Conservation (phyloP, 2,113 vertebrate genomes). For the Eidolon helvum region DNA sequence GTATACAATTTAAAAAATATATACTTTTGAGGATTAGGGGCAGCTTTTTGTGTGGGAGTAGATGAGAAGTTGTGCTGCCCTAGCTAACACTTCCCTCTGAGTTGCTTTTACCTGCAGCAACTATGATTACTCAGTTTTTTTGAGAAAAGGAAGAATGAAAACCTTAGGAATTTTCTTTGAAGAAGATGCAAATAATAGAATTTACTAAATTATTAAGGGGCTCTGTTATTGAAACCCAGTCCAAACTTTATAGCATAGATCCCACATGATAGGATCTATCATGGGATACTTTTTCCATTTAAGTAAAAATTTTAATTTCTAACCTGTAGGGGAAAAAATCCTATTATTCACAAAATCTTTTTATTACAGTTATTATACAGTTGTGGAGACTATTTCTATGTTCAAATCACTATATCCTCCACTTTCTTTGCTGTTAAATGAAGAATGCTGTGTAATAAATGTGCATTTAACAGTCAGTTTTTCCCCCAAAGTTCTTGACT, state of each 20-base stretch:
- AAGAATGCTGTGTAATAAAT: constrained; percentile 6
- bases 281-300: neutral
- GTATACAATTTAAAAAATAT: neutral
- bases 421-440: constrained; percentile 14
- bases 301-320: constrained; percentile 24
- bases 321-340: neutral
- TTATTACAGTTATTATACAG: neutral
- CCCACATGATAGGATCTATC: neutral
- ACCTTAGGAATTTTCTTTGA: constrained; percentile 15
- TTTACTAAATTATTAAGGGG: constrained; percentile 22
- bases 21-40: neutral
- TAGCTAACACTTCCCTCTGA: neutral
- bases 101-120: neutral
- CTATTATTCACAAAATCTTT: neutral
- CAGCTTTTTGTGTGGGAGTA: constrained; percentile 8
- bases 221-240: constrained; percentile 26
- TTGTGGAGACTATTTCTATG: neutral
- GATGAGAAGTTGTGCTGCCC: neutral
- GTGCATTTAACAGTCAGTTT: neutral
- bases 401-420: neutral
- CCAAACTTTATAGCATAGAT: neutral
- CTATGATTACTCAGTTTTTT: constrained; percentile 1
- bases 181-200: constrained; percentile 4
- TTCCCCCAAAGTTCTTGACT: neutral
- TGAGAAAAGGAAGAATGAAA: neutral